Evolutionary conservation across 2,888 invertebrate species (phyloP), one percentile per base, ranked within the genome.

Genomic region (Nomada flava): DNA sequence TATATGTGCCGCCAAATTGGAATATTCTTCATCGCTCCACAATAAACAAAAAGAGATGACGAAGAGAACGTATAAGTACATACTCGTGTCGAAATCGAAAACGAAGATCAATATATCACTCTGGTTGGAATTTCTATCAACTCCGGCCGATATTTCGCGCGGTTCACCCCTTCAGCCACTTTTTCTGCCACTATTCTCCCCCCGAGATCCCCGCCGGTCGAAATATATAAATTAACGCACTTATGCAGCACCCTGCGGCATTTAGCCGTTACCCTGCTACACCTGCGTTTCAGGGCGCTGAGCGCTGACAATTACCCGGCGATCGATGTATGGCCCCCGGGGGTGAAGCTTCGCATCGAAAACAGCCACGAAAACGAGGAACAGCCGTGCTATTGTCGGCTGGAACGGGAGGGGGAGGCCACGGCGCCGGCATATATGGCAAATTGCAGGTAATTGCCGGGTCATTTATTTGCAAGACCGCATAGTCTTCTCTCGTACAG

Each of bases 251-350:
- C 89, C 91, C 90, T 82, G 81, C 70, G 81, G 89, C 88, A 80
- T 53, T 82, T 76, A 78, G 87, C 86, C 80, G 89, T 91, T 89
- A 86, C 84, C 86, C 86, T 85, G 89, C 85, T 91, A 91, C 92
- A 92, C 92, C 92, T 92, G 92, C 91, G 88, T 84, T 47, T 89
- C 86, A 84, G 90, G 92, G 91, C 91, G 92, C 92, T 92, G 92
- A 92, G 92, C 92, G 92, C 93, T 93, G 93, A 93, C 93, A 93
- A 93, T 93, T 93, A 93, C 92, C 91, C 78, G 86, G 90, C 91
- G 93, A 93, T 93, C 93, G 93, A 93, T 93, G 92, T 89, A 90
- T 91, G 86, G 92, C 93, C 92, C 81, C 82, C 57, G 57, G 86
- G 89, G 89, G 88, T 89, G 80, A 88, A 86, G 83, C 76, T 79